Conservation (phyloP, 2,113 vertebrate genomes). For the Sarotherodon lohbergeri region DNA sequence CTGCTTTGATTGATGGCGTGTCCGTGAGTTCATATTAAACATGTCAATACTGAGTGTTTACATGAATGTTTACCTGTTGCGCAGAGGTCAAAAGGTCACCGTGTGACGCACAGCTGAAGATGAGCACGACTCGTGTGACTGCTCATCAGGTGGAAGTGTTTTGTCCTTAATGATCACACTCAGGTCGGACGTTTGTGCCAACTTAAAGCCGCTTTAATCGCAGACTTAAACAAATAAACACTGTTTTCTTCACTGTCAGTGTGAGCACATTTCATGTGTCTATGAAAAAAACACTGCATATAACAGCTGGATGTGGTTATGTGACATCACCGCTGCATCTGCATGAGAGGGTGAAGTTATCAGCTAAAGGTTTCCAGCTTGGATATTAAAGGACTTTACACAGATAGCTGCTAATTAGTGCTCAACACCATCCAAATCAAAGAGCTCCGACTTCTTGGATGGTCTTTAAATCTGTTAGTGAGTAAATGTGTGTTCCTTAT, state of each 20-base stretch:
- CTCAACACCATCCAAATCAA: background rate
- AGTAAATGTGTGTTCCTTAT: background rate
- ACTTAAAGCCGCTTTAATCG: background rate
- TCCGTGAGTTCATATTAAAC: slow-evolving; percentile 5
- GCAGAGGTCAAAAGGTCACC: slow-evolving; percentile 8
- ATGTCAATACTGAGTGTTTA: background rate
- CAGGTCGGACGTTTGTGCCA: background rate
- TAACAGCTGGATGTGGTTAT: background rate
- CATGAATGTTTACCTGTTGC: background rate
- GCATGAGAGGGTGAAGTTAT: background rate
- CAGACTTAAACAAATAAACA: background rate
- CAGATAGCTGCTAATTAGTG: background rate
- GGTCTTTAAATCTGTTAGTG: background rate
- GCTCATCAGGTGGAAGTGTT: background rate
- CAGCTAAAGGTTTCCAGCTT: background rate
- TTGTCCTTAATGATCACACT: background rate
- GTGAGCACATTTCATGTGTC: background rate
- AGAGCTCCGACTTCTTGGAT: background rate
- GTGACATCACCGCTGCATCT: background rate
- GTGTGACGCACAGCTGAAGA: background rate
- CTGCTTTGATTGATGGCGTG: slow-evolving; percentile 14
- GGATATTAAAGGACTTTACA: background rate
- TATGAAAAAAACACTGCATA: background rate
- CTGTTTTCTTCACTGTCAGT: background rate
- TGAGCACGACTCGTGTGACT: background rate